Evolutionary conservation across 2,888 invertebrate genomes (phyloP).

Genomic region (Acronicta aceris): DNA sequence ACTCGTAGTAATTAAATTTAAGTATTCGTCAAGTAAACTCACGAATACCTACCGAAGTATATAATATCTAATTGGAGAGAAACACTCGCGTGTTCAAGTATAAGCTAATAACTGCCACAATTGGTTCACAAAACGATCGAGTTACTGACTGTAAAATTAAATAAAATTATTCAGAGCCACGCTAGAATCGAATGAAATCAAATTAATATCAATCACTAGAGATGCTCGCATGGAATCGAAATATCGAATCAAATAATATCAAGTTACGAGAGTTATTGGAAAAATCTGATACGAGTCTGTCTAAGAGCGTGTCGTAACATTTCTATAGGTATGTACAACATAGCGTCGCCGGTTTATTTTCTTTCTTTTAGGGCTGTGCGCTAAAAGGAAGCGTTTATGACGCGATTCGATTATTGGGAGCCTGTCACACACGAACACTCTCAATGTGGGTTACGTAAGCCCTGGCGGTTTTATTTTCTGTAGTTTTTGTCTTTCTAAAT

Average conservation of each 20-base stretch:
- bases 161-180: slow-evolving; percentile 12
- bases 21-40: too few relatives aligned
- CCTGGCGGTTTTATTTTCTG: neutral
- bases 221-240: slow-evolving; percentile 4
- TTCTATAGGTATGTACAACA: slow-evolving; percentile 7
- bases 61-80: too few relatives aligned
- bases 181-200: slow-evolving; percentile 12
- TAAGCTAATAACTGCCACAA: slow-evolving; percentile 8
- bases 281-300: slow-evolving; percentile 23
- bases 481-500: too few relatives aligned
- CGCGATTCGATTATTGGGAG: slow-evolving; percentile 38
- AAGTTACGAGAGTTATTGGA: slow-evolving; percentile 28
- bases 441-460: neutral
- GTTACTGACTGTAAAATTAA: slow-evolving; percentile 20
- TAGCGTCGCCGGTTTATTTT: slow-evolving; percentile 30
- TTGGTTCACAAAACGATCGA: slow-evolving; percentile 24
- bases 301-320: slow-evolving; percentile 19
- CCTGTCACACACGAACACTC: slow-evolving; percentile 19
- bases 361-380: slow-evolving; percentile 16
- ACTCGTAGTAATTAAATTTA: too few relatives aligned
- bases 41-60: too few relatives aligned
- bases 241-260: slow-evolving; percentile 32
- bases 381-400: slow-evolving; percentile 31
- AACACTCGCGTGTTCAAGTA: slow-evolving; percentile 15
- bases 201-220: slow-evolving; percentile 27